Conservation (phyloP, 1,140 invertebrate genomes). For the Lineus longissimus region DNA sequence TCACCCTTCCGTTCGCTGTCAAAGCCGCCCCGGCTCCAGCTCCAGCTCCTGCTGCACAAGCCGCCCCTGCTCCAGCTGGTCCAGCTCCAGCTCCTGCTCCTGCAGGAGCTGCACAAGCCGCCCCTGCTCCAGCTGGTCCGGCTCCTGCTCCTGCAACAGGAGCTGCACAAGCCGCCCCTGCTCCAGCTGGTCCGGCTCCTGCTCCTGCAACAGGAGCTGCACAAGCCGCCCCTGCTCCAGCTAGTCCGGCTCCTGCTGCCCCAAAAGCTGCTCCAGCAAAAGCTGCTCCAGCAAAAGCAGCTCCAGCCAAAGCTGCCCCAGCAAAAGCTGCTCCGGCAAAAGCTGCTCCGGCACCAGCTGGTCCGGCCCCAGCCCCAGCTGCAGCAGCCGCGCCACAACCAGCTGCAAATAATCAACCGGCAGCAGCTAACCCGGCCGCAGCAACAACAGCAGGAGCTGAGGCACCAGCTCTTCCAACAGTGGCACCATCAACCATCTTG, state of each 20-base stretch:
- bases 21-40: too few relatives aligned
- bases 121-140: too few relatives aligned
- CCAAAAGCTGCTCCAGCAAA: neutral
- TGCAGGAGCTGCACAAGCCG: too few relatives aligned
- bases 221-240: neutral
- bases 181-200: neutral
- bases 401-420: neutral
- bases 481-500: too few relatives aligned
- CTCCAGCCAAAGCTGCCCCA: neutral
- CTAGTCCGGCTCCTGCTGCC: neutral
- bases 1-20: too few relatives aligned
- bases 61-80: too few relatives aligned
- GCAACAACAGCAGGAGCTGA: neutral
- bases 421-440: neutral
- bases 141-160: too few relatives aligned
- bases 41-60: too few relatives aligned
- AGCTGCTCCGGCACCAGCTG: neutral
- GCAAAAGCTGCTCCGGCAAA: neutral
- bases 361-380: neutral
- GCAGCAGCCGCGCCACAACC: neutral
- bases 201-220: neutral
- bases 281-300: too few relatives aligned
- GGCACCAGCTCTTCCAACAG: neutral
- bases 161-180: neutral
- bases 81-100: too few relatives aligned